Conservation (phyloP, 2,113 vertebrate genomes). For the Equus przewalskii region DNA sequence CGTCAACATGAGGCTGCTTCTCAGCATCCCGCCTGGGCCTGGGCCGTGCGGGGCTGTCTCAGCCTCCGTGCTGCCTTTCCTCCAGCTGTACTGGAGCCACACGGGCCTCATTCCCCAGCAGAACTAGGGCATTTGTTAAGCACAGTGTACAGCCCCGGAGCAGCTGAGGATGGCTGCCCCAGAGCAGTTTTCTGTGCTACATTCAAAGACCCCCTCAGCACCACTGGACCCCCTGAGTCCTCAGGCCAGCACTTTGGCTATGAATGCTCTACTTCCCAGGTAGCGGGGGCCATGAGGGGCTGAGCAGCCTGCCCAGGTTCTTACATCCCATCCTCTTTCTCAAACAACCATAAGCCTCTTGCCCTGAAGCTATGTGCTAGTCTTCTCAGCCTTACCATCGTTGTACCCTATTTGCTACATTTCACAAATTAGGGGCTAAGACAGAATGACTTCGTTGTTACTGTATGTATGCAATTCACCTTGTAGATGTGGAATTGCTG, state of each 20-base stretch:
- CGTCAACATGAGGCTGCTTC: fast-evolving
- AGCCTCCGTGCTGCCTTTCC: fast-evolving
- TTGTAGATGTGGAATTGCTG: not conserved
- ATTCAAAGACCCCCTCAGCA: fast-evolving
- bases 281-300: fast-evolving
- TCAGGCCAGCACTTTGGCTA: fast-evolving
- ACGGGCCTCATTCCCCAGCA: fast-evolving
- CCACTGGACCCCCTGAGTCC: not conserved
- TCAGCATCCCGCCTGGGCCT: fast-evolving
- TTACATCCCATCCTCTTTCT: not conserved
- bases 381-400: fast-evolving
- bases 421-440: not conserved
- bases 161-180: not conserved
- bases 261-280: fast-evolving
- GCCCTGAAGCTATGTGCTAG: fast-evolving
- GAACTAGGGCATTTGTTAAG: not conserved
- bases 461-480: fast-evolving
- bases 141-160: fast-evolving
- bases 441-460: not conserved
- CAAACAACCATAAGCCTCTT: fast-evolving
- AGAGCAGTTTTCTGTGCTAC: no score
- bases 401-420: fast-evolving
- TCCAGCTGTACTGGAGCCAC: fast-evolving
- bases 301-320: fast-evolving
- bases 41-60: fast-evolving